Evolutionary conservation across 2,888 invertebrate species (phyloP), one percentile per base, ranked within the genome.

Genomic region (Cryptus viduatorius): DNA sequence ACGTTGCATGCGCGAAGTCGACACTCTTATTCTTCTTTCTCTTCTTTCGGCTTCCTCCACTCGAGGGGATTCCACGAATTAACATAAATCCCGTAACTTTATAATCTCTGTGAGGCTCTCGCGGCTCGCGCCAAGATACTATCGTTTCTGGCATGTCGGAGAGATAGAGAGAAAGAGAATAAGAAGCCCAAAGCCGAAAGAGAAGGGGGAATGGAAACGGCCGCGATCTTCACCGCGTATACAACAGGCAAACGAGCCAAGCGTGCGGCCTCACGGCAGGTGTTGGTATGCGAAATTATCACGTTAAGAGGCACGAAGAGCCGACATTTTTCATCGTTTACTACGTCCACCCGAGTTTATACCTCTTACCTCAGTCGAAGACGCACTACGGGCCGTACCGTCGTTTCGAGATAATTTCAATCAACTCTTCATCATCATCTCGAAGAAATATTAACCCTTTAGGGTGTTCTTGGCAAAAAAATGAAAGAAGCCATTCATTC

Each of bases 41-140:
- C 44, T 29, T 29, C 37, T 83, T 86, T 88, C 83, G 76, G 59
- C 50, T 71, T 85, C 80, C 56, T 64, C 31, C 83, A 86, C 83
- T 86, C 87, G 83, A 87, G 87, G 79, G 82, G 90, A 90, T 92
- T 91, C 90, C 89, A 88, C 88, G 91, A 92, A 92, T 92, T 90
- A 89, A 91, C 92, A 90, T 92, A 91, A 92, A 91, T 91, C 90
- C 90, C 88, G 84, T 87, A 89, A 89, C 90, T 92, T 92, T 91
- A 92, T 91, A 92, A 92, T 92, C 92, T 92, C 79, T 50, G 69
- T 29, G 65, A 50, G 71, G 69, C 64, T 75, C 73, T 53, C 56
- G 89, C 86, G 88, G 89, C 87, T 87, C 89, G 89, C 86, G 88
- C 84, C 86, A 83, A 91, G 92, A 92, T 92, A 92, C 89, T 88